Percentiles rank a stretch among this genome's conserved stretches.
phyloP scores from a whole-genome alignment of 1,140 invertebrate species.

The Drosophila parabipectinata region DNA sequence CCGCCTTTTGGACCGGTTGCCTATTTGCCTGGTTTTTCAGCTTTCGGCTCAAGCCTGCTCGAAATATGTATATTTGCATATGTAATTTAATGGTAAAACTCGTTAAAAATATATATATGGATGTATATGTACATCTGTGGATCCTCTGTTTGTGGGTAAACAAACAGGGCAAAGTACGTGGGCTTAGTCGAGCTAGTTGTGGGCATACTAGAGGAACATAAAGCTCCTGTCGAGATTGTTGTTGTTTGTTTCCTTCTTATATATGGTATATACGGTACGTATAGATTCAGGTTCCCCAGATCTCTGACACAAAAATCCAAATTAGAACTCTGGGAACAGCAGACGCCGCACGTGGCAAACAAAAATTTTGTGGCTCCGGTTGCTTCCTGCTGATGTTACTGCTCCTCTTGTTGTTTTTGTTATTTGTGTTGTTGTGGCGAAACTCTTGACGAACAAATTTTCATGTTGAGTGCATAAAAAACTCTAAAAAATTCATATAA shows the following conservation, averaged over 20 bases:
- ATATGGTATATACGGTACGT: conserved; percentile 9
- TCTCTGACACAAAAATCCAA: conserved; percentile 47
- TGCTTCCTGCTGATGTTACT: conserved; percentile 14
- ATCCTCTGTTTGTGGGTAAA: conserved; percentile 39
- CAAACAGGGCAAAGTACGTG: conserved; percentile 55
- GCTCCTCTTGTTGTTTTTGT: conserved; percentile 32
- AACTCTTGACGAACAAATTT: conserved; percentile 79
- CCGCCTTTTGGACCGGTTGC: conserved; percentile 5
- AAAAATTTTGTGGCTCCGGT: conserved; percentile 44
- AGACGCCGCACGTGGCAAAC: conserved; percentile 56
- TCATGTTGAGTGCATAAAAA: conserved; percentile 80
- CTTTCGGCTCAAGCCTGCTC: conserved; percentile 19
- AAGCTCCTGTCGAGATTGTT: conserved; percentile 1
- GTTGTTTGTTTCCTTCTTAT: background rate
- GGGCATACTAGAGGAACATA: conserved; percentile 35
- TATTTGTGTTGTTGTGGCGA: conserved; percentile 49
- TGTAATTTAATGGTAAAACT: conserved; percentile 81
- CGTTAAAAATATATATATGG: conserved; percentile 71
- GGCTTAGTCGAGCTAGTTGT: conserved; percentile 59
- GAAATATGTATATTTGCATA: conserved; percentile 77
- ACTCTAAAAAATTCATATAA: conserved; percentile 82
- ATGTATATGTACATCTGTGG: conserved; percentile 47
- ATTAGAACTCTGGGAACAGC: conserved; percentile 61
- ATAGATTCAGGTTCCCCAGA: conserved; percentile 13
- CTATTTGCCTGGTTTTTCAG: conserved; percentile 42